Base-by-base conservation (phyloP, 2,797 vertebrate genomes). In the Rhyacichthys aspro region DNA sequence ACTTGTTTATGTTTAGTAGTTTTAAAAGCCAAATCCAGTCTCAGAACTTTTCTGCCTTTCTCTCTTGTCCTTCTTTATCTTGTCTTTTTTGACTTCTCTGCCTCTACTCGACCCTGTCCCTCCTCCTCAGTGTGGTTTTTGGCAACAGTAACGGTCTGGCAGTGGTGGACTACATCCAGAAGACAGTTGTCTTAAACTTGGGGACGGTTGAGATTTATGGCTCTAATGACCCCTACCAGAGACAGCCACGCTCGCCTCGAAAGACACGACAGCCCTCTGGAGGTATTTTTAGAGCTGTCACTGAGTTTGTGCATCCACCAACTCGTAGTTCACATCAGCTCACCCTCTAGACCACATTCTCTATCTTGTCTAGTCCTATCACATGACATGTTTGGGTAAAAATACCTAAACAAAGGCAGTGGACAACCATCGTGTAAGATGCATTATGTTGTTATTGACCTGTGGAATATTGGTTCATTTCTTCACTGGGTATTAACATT, bases 101-200 rank as follows among this genome's bases (percentile, higher is more conserved):
- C n/a, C n/a, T n/a, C 11, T 50, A 17, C 38, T 14, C 10, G 18
- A 19, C 59, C 72, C 42, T 45, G 7, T 50, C 17, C 47, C 65
- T 19, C 37, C 78, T 10, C 14, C 41, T 12, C 84, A 99, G 98
- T 75, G 95, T 98, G 91, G 96, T 97, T 86, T 98, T 99, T 93
- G 98, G 98, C 79, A 99, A 99, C 85, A 97, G 94, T 67, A 98
- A 95, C 43, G 96, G 98, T 74, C 94, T 99, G 81, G 96, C 95
- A 0, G 94, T 99, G 81, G 95, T 98, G 74, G 98, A 99, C 92
- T 99, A 97, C 81, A 84, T 98, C 67, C 98, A 99, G 94, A 98
- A 97, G 91, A 94, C 95, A 1, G 94, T 97, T 7, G 91, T 99
- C 6, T 93, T 99, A 65, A 98, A 98, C 87, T 87, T 99, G 76